Evolutionary conservation across 37 sponge, comb jelly and placozoan genomes (phyloP), one percentile per base, ranked within the genome.

Genomic region (Geodia barretti): DNA sequence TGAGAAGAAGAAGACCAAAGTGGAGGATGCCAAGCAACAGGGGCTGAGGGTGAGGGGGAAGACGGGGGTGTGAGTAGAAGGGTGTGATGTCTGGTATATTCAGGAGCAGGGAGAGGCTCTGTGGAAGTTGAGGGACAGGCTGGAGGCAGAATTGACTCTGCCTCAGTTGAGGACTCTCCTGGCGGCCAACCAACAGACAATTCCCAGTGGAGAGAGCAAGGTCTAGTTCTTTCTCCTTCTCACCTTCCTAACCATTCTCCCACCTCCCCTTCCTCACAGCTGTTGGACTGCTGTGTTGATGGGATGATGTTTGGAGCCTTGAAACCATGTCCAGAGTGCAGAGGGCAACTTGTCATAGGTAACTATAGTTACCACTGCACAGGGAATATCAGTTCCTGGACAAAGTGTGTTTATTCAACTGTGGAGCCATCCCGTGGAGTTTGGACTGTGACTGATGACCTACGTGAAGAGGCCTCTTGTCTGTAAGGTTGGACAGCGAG

Each of bases 221-320:
- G 95, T 95, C 34, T 66, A 82, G 1, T 1, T 37, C 69, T 78
- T 30, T 28, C 54, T 17, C 54, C 7, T 14, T 47, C 54, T 47
- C 54, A 47, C 54, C 14, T 14, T 14, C 7, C 54, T 68, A 74
- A 79, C 40, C 24, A 8, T 59, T 77, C 14, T 2, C 68, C 24
- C 17, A 30, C 30, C 9, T 66, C 29, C 34, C 20, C 61, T 64
- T 37, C 1, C 38, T 11, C 30, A 2, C 76, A 95, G 96, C 42
- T 93, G 65, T 62, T 95, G 70, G 93, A 90, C 29, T 68, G 79
- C 4, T 79, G 86, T 79, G 70, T 83, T 43, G 94, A 92, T 86
- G 95, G 95, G 38, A 93, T 95, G 95, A 69, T 82, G 75, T 91
- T 94, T 74, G 97, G 97, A 24, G 92, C 97, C 33, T 74, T 97